Conservation (phyloP, 2,113 vertebrate genomes). For the Rhinogobius similis region DNA sequence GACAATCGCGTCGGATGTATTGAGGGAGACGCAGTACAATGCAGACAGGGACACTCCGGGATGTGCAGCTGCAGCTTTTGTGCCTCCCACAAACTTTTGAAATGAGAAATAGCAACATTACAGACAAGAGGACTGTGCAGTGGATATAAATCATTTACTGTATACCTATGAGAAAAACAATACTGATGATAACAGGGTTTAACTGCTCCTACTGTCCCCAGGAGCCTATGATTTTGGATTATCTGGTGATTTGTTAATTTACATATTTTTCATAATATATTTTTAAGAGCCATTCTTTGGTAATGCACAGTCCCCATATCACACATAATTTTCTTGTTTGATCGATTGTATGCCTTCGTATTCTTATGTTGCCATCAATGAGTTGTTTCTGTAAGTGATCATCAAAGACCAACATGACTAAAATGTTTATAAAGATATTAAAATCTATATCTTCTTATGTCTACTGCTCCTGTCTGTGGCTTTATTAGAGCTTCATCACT, state of each 20-base stretch:
- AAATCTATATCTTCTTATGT: conserved; percentile 90
- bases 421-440: conserved; percentile 90
- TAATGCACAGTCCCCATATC: conserved; percentile 61
- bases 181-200: conserved; percentile 81
- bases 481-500: conserved; percentile 42
- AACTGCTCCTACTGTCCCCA: conserved; percentile 54
- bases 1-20: conserved; percentile 56
- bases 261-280: conserved; percentile 63
- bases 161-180: conserved; percentile 72
- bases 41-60: conserved; percentile 31
- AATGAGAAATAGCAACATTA: conserved; percentile 38
- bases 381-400: conserved; percentile 71
- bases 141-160: conserved; percentile 74
- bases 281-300: conserved; percentile 63
- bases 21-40: conserved; percentile 21
- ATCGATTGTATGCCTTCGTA: conserved; percentile 53
- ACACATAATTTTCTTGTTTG: conserved; percentile 35
- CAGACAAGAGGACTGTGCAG: conserved; percentile 55
- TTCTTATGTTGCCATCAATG: conserved; percentile 67
- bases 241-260: conserved; percentile 56
- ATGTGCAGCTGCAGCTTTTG: conserved; percentile 60
- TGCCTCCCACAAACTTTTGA: conserved; percentile 54
- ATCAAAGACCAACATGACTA: conserved; percentile 74
- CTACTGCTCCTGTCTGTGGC: conserved; percentile 61
- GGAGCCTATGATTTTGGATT: conserved; percentile 51